Conservation (phyloP, 2,797 vertebrate species). For the Euphonia xanthogaster region DNA sequence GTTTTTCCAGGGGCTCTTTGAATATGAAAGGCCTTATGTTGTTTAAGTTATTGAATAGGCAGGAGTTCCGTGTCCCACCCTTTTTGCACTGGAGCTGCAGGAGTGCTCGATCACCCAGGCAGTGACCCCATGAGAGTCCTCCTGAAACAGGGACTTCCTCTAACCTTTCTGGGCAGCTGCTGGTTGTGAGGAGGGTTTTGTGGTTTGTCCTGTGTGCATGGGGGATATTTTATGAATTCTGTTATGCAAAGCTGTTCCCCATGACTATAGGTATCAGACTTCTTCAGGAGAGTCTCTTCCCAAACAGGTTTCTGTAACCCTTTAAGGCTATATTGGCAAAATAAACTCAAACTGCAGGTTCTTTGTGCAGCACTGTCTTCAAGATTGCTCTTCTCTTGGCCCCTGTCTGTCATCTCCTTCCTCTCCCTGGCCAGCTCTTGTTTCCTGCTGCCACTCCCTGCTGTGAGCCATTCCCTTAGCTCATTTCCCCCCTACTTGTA, state of each 20-base stretch:
- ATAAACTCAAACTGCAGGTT: background rate
- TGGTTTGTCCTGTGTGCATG: background rate
- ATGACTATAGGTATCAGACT: background rate
- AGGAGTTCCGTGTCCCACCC: background rate
- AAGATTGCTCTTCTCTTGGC: background rate
- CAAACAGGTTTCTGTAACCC: background rate
- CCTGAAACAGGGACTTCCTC: background rate
- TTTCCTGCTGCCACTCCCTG: background rate
- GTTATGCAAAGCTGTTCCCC: background rate
- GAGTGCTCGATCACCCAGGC: rapidly evolving
- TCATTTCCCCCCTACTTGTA: background rate
- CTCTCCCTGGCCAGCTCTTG: background rate
- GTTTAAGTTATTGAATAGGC: background rate
- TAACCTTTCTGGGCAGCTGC: background rate
- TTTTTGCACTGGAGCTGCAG: background rate
- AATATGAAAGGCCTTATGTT: background rate
- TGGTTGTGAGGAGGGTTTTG: background rate
- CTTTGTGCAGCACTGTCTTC: background rate
- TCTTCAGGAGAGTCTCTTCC: background rate
- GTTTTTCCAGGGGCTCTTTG: background rate
- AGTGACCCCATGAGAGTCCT: background rate
- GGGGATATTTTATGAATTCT: background rate
- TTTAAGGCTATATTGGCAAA: background rate
- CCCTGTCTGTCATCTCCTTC: background rate
- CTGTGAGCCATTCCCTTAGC: background rate